Percentiles rank a stretch among this genome's conserved stretches.
Evolutionary conservation across 2,888 invertebrate genomes (phyloP).

Genomic region (Heteropelma amictum): DNA sequence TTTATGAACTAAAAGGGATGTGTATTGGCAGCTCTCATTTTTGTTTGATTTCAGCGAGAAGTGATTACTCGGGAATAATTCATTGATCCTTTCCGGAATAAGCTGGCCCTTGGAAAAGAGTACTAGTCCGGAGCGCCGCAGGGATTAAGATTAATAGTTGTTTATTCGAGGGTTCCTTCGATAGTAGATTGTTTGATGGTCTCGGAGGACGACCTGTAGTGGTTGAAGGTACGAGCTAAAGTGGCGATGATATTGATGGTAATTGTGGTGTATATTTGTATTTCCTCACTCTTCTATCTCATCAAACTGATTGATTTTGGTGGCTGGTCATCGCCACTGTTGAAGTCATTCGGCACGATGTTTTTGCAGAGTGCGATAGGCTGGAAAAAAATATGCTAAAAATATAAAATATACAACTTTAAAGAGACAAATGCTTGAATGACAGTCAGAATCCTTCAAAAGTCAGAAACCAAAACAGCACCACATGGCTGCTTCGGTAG

Average conservation of each 20-base stretch:
- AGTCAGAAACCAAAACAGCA: background rate
- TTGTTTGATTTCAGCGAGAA: background rate
- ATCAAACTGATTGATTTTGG: background rate
- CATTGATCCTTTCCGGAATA: slow-evolving; percentile 23
- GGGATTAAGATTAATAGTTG: slow-evolving; percentile 43
- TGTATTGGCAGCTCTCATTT: background rate
- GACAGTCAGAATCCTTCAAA: background rate
- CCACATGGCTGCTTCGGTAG: no score
- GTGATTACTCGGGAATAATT: slow-evolving; percentile 39
- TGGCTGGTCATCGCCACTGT: background rate
- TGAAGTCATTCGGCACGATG: background rate
- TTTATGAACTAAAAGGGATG: slow-evolving; percentile 6
- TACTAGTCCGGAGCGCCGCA: slow-evolving; percentile 2
- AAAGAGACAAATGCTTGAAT: no score
- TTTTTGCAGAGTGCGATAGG: no score
- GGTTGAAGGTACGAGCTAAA: slow-evolving; percentile 3
- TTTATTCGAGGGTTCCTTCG: slow-evolving; percentile 19
- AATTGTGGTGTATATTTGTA: background rate
- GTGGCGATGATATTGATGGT: background rate
- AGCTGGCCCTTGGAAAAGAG: background rate
- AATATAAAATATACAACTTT: no score
- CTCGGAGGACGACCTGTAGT: background rate
- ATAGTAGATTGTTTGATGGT: slow-evolving; percentile 3
- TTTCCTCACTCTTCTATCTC: background rate
- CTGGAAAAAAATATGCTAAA: no score